phyloP scores from a whole-genome alignment of 2,797 vertebrate genomes.

The Bucorvus abyssinicus region DNA sequence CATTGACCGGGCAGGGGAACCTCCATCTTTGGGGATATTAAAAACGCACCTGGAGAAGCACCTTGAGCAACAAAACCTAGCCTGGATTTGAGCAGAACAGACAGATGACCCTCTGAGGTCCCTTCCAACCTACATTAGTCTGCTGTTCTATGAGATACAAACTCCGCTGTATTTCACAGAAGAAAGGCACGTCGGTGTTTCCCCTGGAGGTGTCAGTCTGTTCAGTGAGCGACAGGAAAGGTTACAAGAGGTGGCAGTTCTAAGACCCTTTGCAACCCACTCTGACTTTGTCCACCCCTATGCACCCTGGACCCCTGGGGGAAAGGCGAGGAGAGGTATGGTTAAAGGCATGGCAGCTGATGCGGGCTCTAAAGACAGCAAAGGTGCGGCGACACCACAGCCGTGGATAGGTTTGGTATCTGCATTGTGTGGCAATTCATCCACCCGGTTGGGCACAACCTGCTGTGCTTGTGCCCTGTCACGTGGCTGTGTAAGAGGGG shows the following conservation, averaged over 20 bases:
- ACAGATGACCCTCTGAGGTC: neutral
- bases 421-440: neutral
- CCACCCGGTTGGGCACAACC: neutral
- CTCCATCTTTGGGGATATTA: neutral
- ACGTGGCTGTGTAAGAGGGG: neutral
- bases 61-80: neutral
- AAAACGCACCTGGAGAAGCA: neutral
- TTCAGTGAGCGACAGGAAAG: neutral
- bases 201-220: neutral
- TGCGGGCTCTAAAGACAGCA: neutral
- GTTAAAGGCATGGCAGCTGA: neutral
- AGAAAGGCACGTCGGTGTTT: neutral
- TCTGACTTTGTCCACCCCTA: neutral
- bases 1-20: neutral
- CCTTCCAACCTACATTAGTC: neutral
- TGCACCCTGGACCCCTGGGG: neutral
- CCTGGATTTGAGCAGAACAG: neutral
- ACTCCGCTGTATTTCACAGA: neutral
- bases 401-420: neutral
- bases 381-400: neutral
- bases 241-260: neutral
- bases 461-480: neutral
- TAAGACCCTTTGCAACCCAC: neutral
- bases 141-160: neutral
- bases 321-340: neutral